Evolutionary conservation across 30 jellyfish, hydroid and myxozoan species (phyloP).

Genomic region (Aurelia sp.): DNA sequence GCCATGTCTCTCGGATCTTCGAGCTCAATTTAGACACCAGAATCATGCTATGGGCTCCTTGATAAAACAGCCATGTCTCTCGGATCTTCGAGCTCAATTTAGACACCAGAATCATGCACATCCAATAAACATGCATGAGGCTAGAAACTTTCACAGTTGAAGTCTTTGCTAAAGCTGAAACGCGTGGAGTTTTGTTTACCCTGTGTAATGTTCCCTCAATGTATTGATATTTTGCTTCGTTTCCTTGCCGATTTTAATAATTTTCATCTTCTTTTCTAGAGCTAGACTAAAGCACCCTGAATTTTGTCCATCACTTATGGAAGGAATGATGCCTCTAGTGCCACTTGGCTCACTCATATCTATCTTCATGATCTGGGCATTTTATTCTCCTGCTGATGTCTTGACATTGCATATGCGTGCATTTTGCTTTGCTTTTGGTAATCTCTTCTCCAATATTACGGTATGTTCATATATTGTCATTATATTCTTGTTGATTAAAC

Average conservation of each 20-base stretch:
- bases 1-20: too few species aligned
- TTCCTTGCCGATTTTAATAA: neutral
- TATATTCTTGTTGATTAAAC: neutral
- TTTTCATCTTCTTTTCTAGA: slow-evolving; percentile 17
- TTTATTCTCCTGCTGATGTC: slow-evolving; percentile 55
- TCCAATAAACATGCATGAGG: too few species aligned
- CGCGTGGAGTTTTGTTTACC: too few species aligned
- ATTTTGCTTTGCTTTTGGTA: slow-evolving; percentile 72
- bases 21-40: too few species aligned
- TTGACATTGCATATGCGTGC: slow-evolving; percentile 55
- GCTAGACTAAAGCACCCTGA: slow-evolving; percentile 80
- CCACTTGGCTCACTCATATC: slow-evolving; percentile 28
- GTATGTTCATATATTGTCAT: slow-evolving; percentile 44
- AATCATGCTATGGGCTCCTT: too few species aligned
- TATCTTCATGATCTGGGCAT: slow-evolving; percentile 53
- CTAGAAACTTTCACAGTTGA: too few species aligned
- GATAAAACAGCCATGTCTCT: too few species aligned
- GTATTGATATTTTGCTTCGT: too few species aligned
- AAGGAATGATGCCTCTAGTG: slow-evolving; percentile 89
- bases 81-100: too few species aligned
- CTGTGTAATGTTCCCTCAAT: too few species aligned
- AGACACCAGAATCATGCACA: too few species aligned
- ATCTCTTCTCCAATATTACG: slow-evolving; percentile 77
- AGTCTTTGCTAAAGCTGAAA: too few species aligned
- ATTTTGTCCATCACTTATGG: slow-evolving; percentile 62